Evolutionary conservation across 2,888 invertebrate species (phyloP).

Genomic region (Pogonocherus hispidulus): DNA sequence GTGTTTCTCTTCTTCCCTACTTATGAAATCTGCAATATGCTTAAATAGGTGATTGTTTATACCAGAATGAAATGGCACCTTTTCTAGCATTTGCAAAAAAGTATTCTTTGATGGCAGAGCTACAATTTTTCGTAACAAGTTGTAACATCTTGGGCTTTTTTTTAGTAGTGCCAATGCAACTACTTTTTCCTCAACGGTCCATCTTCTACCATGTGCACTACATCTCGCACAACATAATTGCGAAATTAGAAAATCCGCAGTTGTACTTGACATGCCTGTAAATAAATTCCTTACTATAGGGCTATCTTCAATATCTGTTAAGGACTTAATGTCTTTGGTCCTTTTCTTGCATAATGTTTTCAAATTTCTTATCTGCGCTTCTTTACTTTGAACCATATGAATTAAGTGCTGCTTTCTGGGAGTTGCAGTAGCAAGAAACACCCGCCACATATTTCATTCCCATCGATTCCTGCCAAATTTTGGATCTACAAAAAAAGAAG

Average conservation of each 20-base stretch:
- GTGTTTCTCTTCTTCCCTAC: slow-evolving; percentile 16
- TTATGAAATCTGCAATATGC: slow-evolving; percentile 32
- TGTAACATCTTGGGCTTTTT: slow-evolving; percentile 38
- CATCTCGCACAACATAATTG: slow-evolving; percentile 29
- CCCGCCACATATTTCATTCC: background rate
- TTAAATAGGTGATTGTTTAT: slow-evolving; percentile 32
- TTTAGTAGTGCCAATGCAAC: slow-evolving; percentile 33
- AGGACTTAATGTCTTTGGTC: slow-evolving; percentile 15
- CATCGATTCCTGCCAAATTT: background rate
- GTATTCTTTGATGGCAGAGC: slow-evolving; percentile 30
- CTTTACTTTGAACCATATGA: slow-evolving; percentile 22
- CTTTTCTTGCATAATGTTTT: slow-evolving; percentile 31
- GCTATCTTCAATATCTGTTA: slow-evolving; percentile 24
- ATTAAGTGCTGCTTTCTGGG: slow-evolving; percentile 21
- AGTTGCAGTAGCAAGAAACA: background rate
- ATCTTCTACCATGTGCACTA: slow-evolving; percentile 27
- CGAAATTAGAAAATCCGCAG: slow-evolving; percentile 40
- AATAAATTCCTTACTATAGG: slow-evolving; percentile 29
- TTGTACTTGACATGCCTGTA: slow-evolving; percentile 19
- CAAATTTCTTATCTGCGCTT: slow-evolving; percentile 35
- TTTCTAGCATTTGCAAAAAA: slow-evolving; percentile 15
- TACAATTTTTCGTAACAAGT: slow-evolving; percentile 28
- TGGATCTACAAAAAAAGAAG: background rate
- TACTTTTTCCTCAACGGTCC: slow-evolving; percentile 35
- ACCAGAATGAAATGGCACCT: slow-evolving; percentile 23